Evolutionary conservation across 2,113 vertebrate species (phyloP).

Genomic region (Sigmodon hispidus): DNA sequence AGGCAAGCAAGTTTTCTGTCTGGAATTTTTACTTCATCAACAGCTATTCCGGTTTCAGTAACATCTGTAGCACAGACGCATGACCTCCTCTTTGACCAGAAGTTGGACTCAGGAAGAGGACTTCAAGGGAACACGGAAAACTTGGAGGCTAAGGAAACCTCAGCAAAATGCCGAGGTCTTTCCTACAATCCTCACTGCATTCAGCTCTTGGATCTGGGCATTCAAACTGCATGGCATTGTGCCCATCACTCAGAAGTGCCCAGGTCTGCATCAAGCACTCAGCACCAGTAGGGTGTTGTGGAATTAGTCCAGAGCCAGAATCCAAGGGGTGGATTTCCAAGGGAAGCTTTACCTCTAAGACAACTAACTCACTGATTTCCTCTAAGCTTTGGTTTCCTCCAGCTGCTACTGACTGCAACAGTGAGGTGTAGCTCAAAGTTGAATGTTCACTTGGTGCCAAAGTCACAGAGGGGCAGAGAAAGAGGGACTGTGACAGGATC

Average conservation of each 20-base stretch:
- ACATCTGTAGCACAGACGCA: background rate
- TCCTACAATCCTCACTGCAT: background rate
- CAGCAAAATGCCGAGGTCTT: background rate
- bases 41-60: background rate
- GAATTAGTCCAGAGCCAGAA: background rate
- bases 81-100: background rate
- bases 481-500: background rate
- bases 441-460: background rate
- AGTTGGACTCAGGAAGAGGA: background rate
- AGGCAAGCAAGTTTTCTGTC: background rate
- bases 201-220: too few species aligned
- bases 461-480: background rate
- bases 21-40: background rate
- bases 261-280: background rate
- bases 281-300: background rate
- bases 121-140: background rate
- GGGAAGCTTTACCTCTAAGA: background rate
- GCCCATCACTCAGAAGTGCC: background rate
- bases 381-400: background rate
- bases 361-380: background rate
- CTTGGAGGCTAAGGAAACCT: background rate
- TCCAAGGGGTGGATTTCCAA: background rate
- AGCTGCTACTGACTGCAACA: background rate
- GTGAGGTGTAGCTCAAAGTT: background rate
- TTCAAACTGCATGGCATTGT: background rate